Conservation (phyloP, 1,140 invertebrate genomes). For the Rhysida immarginata region DNA sequence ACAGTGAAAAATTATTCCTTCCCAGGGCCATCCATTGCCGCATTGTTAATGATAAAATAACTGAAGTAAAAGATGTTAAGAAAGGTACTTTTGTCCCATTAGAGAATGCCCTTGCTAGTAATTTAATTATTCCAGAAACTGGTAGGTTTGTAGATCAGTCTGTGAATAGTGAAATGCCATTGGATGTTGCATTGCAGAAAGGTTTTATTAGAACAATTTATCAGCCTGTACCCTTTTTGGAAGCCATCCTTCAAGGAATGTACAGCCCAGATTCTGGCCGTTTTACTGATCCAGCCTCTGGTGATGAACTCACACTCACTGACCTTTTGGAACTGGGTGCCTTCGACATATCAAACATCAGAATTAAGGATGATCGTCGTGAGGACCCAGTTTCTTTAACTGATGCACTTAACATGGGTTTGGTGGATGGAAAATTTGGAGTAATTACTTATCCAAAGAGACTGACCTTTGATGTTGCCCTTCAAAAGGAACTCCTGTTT, state of each 20-base stretch:
- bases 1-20: constrained; percentile 49
- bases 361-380: constrained; percentile 54
- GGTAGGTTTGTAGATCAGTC: constrained; percentile 34
- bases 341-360: constrained; percentile 48
- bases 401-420: constrained; percentile 42
- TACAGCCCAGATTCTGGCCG: constrained; percentile 56
- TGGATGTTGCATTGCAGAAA: constrained; percentile 50
- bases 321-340: constrained; percentile 53
- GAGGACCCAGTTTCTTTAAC: constrained; percentile 46
- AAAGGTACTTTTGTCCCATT: constrained; percentile 41
- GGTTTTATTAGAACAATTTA: constrained; percentile 50
- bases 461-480: constrained; percentile 54
- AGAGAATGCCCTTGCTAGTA: constrained; percentile 27
- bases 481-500: constrained; percentile 57
- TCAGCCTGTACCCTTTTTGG: constrained; percentile 50
- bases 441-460: constrained; percentile 46
- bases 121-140: constrained; percentile 27
- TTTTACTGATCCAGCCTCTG: constrained; percentile 63
- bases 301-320: constrained; percentile 50
- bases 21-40: constrained; percentile 58
- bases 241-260: constrained; percentile 60
- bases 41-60: constrained; percentile 64
- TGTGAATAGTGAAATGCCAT: constrained; percentile 38
- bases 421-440: constrained; percentile 54
- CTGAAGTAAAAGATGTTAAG: constrained; percentile 60